Percentiles rank a stretch among this genome's conserved stretches.
phyloP scores from a whole-genome alignment of 2,797 vertebrate species.

The Sebastes cheni region DNA sequence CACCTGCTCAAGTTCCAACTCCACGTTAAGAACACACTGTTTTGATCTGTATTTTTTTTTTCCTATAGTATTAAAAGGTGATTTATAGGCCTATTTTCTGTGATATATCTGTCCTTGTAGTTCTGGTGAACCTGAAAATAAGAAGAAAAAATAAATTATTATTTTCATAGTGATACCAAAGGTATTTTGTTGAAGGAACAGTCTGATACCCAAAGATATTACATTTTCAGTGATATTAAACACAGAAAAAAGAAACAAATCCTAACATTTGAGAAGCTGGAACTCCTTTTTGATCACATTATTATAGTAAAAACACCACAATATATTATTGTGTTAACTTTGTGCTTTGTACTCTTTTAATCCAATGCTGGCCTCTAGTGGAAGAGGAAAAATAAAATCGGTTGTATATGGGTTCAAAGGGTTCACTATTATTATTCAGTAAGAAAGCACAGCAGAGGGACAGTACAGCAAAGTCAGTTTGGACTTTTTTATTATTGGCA shows the following conservation, averaged over 20 bases:
- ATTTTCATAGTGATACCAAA: background rate
- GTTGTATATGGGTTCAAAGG: background rate
- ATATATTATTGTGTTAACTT: background rate
- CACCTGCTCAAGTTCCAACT: constrained; percentile 33
- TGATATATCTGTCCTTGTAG: background rate
- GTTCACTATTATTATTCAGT: background rate
- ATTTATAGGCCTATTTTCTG: background rate
- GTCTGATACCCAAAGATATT: no score
- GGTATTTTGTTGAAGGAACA: no score
- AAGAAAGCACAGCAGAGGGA: background rate
- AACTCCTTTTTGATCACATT: background rate
- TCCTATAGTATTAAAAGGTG: background rate
- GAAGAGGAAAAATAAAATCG: background rate
- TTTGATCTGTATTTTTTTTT: background rate
- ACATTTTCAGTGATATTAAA: no score
- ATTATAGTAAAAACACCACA: background rate
- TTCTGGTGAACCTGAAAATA: background rate
- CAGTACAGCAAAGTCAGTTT: background rate
- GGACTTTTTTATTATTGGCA: background rate
- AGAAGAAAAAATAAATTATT: background rate
- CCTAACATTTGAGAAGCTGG: no score
- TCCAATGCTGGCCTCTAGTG: constrained; percentile 37
- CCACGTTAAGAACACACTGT: background rate
- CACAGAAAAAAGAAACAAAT: no score
- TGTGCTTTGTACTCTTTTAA: background rate